Evolutionary conservation across 2,888 invertebrate genomes (phyloP), one percentile per base, ranked within the genome.

Genomic region (Mythimna albipuncta): DNA sequence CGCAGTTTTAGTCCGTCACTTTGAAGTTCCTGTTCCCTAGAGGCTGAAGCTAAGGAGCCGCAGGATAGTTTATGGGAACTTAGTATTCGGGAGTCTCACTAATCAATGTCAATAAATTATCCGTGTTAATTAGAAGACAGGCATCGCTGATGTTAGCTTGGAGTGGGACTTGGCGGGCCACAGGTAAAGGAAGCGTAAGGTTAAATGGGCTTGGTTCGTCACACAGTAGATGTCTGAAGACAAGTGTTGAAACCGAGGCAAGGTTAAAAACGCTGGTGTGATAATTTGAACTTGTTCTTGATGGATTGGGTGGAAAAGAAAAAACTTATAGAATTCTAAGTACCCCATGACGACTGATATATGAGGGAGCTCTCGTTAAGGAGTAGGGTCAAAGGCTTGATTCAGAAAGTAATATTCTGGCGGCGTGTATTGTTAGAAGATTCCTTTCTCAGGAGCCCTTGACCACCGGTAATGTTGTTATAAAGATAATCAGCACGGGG

Each of bases 1-100:
- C 63, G 26, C 57, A 76, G 78, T 86, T 79, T 78, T 57, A 61
- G 64, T 61, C 61, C 72, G 67, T 75, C 70, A 75, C 75, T 82
- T 82, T 78, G 32, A 72, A 76, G 79, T 73, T 76, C n/a, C 44
- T 38, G 35, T 73, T 75, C 77, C 62, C 69, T 57, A 35, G 55
- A 38, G 76, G 47, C 21, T 32, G 4, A 41, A 35, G 47, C 55
- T 64, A 52, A 35, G 16, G 26, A 10, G 19, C 21, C 9, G 19
- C 50, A 35, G 58, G 13, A 54, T 50, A 50, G 63, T 54, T 72
- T 54, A 21, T 47, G 50, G 41, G 7, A 55, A 32, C 16, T 75
- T 59, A 21, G 41, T 11, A 52, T 52, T 4, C 6, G 7, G 32
- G 21, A 57, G 47, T 38, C 32, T 3, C 19, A 26, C 16, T 57